These are phyloP conservation scores for Dichetophora obliterata DNA, from an alignment of 2,888 invertebrate genomes.

Conservation along the genomic window DNA sequence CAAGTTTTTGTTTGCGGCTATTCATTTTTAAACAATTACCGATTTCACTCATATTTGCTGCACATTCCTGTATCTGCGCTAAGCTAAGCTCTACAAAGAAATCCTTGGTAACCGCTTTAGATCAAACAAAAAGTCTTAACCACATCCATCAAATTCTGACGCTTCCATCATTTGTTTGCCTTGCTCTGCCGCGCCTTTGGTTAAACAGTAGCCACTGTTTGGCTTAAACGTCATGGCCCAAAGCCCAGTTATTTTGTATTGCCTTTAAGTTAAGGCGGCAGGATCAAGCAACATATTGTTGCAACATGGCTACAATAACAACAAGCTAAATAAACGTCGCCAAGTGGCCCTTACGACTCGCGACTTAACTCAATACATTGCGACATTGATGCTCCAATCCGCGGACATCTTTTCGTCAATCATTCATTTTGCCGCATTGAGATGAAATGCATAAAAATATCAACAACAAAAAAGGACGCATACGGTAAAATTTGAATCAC, in stretches of 20 bases:
- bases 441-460: slow-evolving; percentile 60
- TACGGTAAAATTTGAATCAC: slow-evolving; percentile 47
- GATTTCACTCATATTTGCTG: slow-evolving; percentile 11
- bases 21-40: too few relatives aligned
- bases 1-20: too few relatives aligned
- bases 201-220: neutral
- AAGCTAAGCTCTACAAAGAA: neutral
- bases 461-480: slow-evolving; percentile 1
- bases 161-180: slow-evolving; percentile 61
- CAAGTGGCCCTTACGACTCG: neutral
- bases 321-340: neutral
- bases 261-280: slow-evolving; percentile 63
- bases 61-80: neutral
- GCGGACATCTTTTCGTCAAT: slow-evolving; percentile 67
- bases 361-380: neutral
- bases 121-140: slow-evolving; percentile 40
- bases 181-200: neutral
- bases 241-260: slow-evolving; percentile 38
- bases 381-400: slow-evolving; percentile 13
- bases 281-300: slow-evolving; percentile 58
- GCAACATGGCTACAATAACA: slow-evolving; percentile 28
- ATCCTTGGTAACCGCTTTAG: neutral
- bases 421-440: slow-evolving; percentile 66
- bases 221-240: slow-evolving; percentile 26
- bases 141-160: slow-evolving; percentile 67